Evolutionary conservation across 2,888 invertebrate genomes (phyloP).

Genomic region (Drosophila rellima): DNA sequence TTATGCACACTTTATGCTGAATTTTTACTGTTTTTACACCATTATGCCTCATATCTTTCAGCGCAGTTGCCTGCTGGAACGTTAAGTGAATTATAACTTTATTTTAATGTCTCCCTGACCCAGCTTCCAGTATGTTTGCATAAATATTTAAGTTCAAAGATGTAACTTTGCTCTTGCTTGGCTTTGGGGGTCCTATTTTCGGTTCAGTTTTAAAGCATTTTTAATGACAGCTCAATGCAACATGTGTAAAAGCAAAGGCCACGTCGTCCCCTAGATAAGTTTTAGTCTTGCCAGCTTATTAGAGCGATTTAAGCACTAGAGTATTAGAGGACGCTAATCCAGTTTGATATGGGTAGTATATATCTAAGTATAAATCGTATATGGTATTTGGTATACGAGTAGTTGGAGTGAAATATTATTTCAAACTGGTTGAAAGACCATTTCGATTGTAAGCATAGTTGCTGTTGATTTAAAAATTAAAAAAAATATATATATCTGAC

Average conservation of each 20-base stretch:
- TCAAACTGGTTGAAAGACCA: not conserved
- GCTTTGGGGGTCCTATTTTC: conserved; percentile 5
- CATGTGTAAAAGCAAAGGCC: conserved; percentile 2
- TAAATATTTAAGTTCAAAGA: conserved; percentile 45
- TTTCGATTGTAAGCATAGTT: too few relatives aligned
- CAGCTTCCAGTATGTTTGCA: conserved; percentile 18
- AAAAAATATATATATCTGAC: not conserved
- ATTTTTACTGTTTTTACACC: not conserved
- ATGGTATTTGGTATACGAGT: not conserved
- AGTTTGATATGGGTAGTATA: conserved; percentile 13
- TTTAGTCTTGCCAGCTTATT: conserved; percentile 15
- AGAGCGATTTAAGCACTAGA: not conserved
- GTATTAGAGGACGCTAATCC: not conserved
- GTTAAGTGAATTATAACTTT: conserved; percentile 54
- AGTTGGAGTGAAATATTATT: not conserved
- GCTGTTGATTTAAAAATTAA: not conserved
- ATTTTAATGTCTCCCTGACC: conserved; percentile 43
- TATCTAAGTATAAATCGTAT: not conserved
- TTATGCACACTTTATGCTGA: not conserved
- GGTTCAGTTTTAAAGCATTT: conserved; percentile 21
- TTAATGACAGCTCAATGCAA: conserved; percentile 37
- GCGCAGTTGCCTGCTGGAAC: conserved; percentile 30
- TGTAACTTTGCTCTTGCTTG: conserved; percentile 26
- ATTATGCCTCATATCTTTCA: conserved; percentile 34
- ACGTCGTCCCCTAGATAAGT: conserved; percentile 11